Evolutionary conservation across 2,113 vertebrate genomes (phyloP).

Genomic region (Rhinoptilus africanus): DNA sequence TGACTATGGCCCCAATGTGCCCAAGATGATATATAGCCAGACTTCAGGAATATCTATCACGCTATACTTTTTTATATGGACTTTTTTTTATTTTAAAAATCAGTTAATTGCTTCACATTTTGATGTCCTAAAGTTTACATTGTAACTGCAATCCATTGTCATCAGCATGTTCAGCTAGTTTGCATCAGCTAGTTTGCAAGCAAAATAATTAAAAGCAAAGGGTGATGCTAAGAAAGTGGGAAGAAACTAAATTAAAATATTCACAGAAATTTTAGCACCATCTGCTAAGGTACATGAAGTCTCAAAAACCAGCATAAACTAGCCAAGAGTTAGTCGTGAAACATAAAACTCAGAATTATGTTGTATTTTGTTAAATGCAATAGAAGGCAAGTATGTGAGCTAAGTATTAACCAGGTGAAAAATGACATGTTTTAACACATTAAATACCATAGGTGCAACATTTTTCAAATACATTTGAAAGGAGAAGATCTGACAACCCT

Average conservation of each 20-base stretch:
- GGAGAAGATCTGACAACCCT: background rate
- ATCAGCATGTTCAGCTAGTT: background rate
- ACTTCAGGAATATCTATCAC: background rate
- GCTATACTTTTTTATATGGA: too few relatives aligned
- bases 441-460: background rate
- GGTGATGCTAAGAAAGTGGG: background rate
- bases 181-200: background rate
- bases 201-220: constrained; percentile 36
- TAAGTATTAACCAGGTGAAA: background rate
- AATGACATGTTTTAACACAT: background rate
- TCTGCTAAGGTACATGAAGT: background rate
- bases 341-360: background rate
- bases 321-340: constrained; percentile 17
- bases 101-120: background rate
- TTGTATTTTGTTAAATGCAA: background rate
- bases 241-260: constrained; percentile 16
- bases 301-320: background rate
- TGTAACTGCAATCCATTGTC: background rate
- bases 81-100: background rate
- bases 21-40: background rate
- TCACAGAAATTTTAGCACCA: constrained; percentile 4
- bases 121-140: background rate
- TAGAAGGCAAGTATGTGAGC: background rate
- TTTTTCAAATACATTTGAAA: background rate
- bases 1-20: background rate